Base-by-base conservation (phyloP, 1,140 invertebrate genomes). In the Aphaenogaster ashmeadi region DNA sequence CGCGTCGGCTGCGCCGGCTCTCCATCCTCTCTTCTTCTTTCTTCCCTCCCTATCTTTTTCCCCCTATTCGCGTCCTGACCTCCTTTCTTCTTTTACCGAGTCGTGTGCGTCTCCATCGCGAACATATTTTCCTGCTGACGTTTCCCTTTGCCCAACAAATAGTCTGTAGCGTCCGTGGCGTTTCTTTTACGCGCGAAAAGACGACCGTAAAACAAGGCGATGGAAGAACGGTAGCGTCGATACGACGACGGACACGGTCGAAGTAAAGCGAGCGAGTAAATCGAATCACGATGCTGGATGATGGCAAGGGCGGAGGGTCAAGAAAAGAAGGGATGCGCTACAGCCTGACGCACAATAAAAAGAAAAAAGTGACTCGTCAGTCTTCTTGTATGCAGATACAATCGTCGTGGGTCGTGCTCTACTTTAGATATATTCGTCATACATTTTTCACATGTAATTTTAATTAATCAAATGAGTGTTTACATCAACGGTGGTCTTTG, bases 211-310 rank as follows among this genome's bases (percentile, higher is more conserved):
- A 79, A 44, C 41, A 41, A 41, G 56, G 3, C 18, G 52, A 18
- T 13, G 15, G 38, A 1, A 6, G 3, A 58, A 44, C 47, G 64
- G 44, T 36, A 15, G 13, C 67, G 47, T 81, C 64, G n/a, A 81
- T 44, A 52, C 78, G 66, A 80, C 47, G 41, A 41, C 47, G 18
- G 54, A 75, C 44, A 56, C 41, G 54, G 54, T 84, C 62, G 27
- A 18, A 50, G 67, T 33, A 83, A 83, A 83, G 69, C 41, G 80
- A 75, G 56, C 69, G 80, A 60, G 21, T 38, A 83, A 62, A 84
- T 84, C 54, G 80, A 84, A 84, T 84, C 69, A 60, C 69, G 71
- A 38, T 47, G 67, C 33, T 13, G 66, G 79, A 33, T 72, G 69
- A 84, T 21, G 54, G 41, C 36, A 11, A 21, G 47, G 36, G 38